Evolutionary conservation across 2,113 vertebrate genomes (phyloP).

Genomic region (Cheilinus undulatus): DNA sequence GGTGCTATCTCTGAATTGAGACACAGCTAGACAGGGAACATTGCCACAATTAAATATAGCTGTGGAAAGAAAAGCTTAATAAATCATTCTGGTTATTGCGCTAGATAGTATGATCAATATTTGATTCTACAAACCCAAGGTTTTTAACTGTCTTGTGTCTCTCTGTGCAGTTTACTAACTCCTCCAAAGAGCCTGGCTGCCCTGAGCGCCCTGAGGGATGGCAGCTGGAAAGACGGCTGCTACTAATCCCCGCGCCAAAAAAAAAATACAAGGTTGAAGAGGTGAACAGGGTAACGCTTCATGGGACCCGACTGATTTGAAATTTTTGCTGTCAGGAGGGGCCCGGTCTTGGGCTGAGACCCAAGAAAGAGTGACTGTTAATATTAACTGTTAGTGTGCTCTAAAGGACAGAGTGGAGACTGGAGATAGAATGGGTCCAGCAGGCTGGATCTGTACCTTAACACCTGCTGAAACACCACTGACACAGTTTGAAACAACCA

Average conservation of each 20-base stretch:
- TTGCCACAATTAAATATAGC: no score
- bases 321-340: constrained; percentile 30
- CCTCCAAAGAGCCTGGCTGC: constrained; percentile 95
- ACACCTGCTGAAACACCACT: constrained; percentile 47
- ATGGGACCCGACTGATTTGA: constrained; percentile 37
- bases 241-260: constrained; percentile 89
- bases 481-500: constrained; percentile 40
- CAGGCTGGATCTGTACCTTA: constrained; percentile 90
- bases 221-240: constrained; percentile 97
- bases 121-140: neutral
- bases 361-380: constrained; percentile 64
- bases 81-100: neutral
- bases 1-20: no score
- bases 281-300: constrained; percentile 60
- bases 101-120: neutral
- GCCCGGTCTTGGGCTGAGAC: constrained; percentile 36
- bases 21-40: no score
- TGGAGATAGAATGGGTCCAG: constrained; percentile 84
- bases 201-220: constrained; percentile 92
- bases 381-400: constrained; percentile 47
- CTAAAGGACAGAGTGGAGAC: constrained; percentile 25
- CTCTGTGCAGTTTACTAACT: constrained; percentile 90
- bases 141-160: constrained; percentile 14
- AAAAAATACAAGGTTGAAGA: constrained; percentile 15
- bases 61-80: neutral